These are phyloP conservation scores for Alligator sinensis DNA, from an alignment of 2,113 vertebrate genomes.

Conservation along the genomic window DNA sequence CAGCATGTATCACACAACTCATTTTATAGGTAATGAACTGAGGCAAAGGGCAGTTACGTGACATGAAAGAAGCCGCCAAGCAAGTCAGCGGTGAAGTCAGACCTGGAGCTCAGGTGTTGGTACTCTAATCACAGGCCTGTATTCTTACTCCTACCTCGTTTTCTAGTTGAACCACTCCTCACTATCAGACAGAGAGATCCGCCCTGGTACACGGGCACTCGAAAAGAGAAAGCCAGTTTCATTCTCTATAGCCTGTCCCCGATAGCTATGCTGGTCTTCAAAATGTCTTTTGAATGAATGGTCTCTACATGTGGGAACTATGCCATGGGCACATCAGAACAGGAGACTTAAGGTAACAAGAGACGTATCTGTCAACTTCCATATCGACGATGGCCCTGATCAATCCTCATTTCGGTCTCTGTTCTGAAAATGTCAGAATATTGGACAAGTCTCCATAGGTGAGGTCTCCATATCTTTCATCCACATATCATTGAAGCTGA, in stretches of 20 bases:
- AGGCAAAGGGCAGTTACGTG: neutral
- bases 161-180: neutral
- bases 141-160: neutral
- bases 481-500: neutral
- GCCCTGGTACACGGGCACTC: neutral
- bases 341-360: neutral
- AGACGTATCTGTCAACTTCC: neutral
- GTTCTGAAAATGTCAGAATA: neutral
- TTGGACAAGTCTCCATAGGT: neutral
- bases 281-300: neutral
- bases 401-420: neutral
- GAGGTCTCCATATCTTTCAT: fast-evolving
- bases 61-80: neutral
- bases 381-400: fast-evolving
- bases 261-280: neutral
- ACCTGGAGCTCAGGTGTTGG: neutral
- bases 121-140: neutral
- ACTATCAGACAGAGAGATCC: neutral
- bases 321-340: neutral
- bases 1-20: neutral
- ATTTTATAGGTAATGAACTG: neutral
- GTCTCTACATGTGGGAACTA: neutral
- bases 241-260: neutral
- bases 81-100: neutral
- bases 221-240: neutral